A percentile compares a stretch with the other conserved stretches of the same genome.
These are phyloP conservation scores for Tetropium fuscum DNA, from an alignment of 2,888 invertebrate genomes.

Conservation along the genomic window DNA sequence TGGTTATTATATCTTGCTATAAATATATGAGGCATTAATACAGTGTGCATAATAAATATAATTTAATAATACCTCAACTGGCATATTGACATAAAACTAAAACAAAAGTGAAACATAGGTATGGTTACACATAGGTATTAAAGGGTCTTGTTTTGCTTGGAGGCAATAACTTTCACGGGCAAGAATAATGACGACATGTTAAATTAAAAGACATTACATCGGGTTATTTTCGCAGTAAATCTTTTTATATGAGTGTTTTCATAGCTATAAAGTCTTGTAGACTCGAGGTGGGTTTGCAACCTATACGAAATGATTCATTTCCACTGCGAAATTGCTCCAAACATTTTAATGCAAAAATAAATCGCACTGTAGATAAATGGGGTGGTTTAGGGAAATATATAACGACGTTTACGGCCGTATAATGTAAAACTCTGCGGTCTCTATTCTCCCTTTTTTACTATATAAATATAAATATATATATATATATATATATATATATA, in stretches of 20 bases:
- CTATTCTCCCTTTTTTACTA: background rate
- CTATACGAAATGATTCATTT: slow-evolving; percentile 41
- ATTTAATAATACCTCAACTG: no score
- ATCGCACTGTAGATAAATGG: slow-evolving; percentile 13
- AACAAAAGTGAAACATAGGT: background rate
- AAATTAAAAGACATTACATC: slow-evolving; percentile 63
- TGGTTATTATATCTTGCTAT: no score
- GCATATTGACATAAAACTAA: background rate
- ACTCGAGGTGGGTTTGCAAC: slow-evolving; percentile 31
- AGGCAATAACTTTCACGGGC: slow-evolving; percentile 45
- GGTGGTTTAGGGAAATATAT: slow-evolving; percentile 21
- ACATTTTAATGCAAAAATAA: slow-evolving; percentile 28
- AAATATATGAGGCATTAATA: no score
- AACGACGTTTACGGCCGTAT: slow-evolving; percentile 4
- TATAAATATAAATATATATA: no score
- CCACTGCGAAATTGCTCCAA: slow-evolving; percentile 20
- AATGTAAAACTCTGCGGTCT: slow-evolving; percentile 11
- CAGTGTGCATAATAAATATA: no score
- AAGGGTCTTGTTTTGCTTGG: slow-evolving; percentile 27
- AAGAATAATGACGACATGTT: slow-evolving; percentile 60
- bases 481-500: no score
- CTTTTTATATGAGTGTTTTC: slow-evolving; percentile 63
- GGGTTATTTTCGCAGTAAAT: slow-evolving; percentile 62
- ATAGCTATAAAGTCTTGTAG: slow-evolving; percentile 55
- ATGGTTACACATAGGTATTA: slow-evolving; percentile 26